Base-by-base conservation (phyloP, 2,113 vertebrate genomes). In the Neotoma lepida region DNA sequence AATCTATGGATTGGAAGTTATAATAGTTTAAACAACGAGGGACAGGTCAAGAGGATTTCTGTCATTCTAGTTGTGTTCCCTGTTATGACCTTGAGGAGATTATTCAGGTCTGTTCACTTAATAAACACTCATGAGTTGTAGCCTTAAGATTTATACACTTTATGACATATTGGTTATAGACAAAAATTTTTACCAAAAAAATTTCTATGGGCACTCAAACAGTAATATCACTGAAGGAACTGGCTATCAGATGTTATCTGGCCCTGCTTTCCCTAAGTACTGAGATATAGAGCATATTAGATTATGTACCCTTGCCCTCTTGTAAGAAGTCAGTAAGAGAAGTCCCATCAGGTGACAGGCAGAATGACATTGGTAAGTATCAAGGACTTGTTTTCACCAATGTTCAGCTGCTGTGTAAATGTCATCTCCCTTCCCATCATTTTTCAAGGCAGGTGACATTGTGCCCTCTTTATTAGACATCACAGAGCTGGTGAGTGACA, bases 81-180 rank as follows among this genome's bases (percentile, higher is more conserved):
- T 70, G 28, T 70, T 1, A 3, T 74, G n/a, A 70, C 92, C 49
- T 73, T 87, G 92, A 88, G 44, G n/a, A 84, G 14, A 18, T 88
- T 80, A 56, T 81, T 63, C 86, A 41, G 41, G 9, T 56, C 46
- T 88, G 26, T 85, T 84, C 26, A 68, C 33, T 89, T 94, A 94
- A 51, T 89, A 87, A 94, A 91, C 64, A 88, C 58, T 93, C n/a
- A 63, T 92, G 90, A 78, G 18, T 84, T 95, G 10, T 89, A 82
- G 33, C 46, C 58, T 94, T 93, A 49, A 88, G 49, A 64, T 68
- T 28, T 94, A 39, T 39, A 61, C 7, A 76, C 66, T 93, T 94
- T 86, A 70, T 54, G 76, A 58, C 54, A 70, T 74, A 2, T 66
- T 46, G 61, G 39, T 39, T 89, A 39, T 56, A 91, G 4, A 76